These are phyloP conservation scores for Kryptopterus vitreolus DNA, from an alignment of 2,797 vertebrate species.

Conservation along the genomic window DNA sequence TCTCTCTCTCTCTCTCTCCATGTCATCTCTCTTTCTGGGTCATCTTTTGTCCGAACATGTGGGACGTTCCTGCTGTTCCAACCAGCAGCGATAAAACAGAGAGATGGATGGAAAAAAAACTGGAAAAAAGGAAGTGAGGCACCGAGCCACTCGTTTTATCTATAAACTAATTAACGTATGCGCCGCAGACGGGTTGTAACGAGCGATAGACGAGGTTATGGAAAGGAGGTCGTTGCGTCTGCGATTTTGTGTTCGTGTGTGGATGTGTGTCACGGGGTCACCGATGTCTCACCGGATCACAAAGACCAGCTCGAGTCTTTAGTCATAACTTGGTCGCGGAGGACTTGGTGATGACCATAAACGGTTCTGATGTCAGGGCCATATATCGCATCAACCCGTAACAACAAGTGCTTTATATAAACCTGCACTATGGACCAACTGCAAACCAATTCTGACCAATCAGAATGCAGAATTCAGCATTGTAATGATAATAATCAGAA, in stretches of 20 bases:
- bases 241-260: not conserved
- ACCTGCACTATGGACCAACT: not conserved
- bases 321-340: not conserved
- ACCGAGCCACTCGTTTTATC: not conserved
- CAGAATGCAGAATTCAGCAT: not conserved
- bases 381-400: not conserved
- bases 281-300: not conserved
- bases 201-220: not conserved
- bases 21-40: not conserved
- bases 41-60: constrained; percentile 24
- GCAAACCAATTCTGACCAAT: not conserved
- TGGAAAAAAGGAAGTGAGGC: not conserved
- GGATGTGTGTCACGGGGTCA: constrained; percentile 26
- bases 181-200: constrained; percentile 19
- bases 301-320: not conserved
- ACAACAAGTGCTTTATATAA: not conserved
- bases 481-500: not conserved
- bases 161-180: constrained; percentile 23
- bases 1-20: not conserved
- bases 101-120: not conserved
- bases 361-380: not conserved
- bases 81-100: not conserved
- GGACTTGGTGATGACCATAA: not conserved
- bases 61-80: constrained; percentile 33
- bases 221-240: constrained; percentile 19